Percentiles rank a stretch among this genome's conserved stretches.
Evolutionary conservation across 2,797 vertebrate genomes (phyloP).

Genomic region (Jordanella pulchra): DNA sequence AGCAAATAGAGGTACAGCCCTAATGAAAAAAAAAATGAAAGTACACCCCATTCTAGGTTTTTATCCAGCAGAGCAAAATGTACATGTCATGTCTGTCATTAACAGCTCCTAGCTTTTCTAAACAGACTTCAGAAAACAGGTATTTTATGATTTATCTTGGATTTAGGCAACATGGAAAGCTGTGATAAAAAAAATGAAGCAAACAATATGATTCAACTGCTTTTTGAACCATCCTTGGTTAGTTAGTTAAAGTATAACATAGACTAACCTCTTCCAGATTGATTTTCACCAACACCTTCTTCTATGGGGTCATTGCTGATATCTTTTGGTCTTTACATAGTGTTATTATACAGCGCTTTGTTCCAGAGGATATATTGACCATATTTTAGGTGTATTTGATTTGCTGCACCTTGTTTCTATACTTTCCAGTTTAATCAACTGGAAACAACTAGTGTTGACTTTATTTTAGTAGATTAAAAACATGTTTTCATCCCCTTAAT

Average conservation of each 20-base stretch:
- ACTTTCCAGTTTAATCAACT: background rate
- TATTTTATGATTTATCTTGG: background rate
- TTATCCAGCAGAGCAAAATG: background rate
- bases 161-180: background rate
- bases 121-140: background rate
- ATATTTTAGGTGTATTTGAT: background rate
- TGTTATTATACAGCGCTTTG: too few species aligned
- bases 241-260: background rate
- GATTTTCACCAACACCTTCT: background rate
- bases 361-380: background rate
- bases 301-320: background rate
- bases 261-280: too few species aligned
- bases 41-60: background rate
- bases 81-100: background rate
- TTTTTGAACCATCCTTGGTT: background rate
- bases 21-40: background rate
- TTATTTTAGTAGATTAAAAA: background rate
- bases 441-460: background rate
- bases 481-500: background rate
- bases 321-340: background rate
- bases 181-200: background rate
- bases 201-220: background rate
- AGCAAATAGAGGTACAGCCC: background rate
- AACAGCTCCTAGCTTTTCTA: background rate
- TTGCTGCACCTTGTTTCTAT: background rate